Evolutionary conservation across 2,113 vertebrate species (phyloP).

Genomic region (Thryonomys swinderianus): DNA sequence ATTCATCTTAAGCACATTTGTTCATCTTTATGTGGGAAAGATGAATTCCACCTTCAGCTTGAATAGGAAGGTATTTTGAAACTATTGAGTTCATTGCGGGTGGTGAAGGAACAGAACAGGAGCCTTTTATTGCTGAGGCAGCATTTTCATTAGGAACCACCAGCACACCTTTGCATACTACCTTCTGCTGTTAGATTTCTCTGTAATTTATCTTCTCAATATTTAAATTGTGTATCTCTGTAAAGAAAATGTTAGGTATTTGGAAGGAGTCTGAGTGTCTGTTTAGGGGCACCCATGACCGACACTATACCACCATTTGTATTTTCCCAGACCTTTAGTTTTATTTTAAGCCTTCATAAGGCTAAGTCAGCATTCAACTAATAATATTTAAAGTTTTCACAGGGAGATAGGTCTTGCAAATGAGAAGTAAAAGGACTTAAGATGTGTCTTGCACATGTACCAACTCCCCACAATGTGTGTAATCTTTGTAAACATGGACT

Average conservation of each 20-base stretch:
- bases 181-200: constrained; percentile 20
- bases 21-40: not conserved
- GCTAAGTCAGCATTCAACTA: not conserved
- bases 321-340: constrained; percentile 15
- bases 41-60: constrained; percentile 4
- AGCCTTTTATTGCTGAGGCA: constrained; percentile 45
- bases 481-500: not conserved
- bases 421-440: not conserved
- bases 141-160: not conserved
- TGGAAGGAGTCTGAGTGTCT: not conserved
- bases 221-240: not conserved
- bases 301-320: not conserved
- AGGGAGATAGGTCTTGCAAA: not conserved
- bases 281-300: not conserved
- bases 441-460: not conserved
- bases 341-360: not conserved
- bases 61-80: constrained; percentile 73
- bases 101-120: constrained; percentile 60
- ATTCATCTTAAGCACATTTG: constrained; percentile 37
- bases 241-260: constrained; percentile 30
- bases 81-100: constrained; percentile 66
- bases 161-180: not conserved
- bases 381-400: not conserved
- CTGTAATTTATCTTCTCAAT: not conserved
- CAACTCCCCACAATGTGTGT: not conserved